Base-by-base conservation (phyloP, 2,113 vertebrate species). In the Microtus pennsylvanicus region DNA sequence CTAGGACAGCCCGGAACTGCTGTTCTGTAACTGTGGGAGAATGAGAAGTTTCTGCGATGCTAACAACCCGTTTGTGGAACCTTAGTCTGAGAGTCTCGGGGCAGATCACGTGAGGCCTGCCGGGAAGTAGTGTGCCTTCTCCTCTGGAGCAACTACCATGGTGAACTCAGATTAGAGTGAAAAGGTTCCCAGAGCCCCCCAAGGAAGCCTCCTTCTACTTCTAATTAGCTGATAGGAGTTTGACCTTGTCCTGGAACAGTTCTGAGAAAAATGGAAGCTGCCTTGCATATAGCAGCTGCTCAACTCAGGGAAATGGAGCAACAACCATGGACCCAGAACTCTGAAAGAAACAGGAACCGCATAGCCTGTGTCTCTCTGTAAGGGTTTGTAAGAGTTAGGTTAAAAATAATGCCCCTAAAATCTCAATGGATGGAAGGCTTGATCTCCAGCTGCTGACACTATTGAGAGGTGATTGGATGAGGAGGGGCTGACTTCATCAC, bases 271-370 rank as follows among this genome's bases (percentile, higher is more conserved):
- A 28, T 7, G 8, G 47, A 55, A 38, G 58, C 19, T 19, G 33
- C 1, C 0, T 0, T 1, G 0, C 8, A 0, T 26, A 78, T 30
- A 74, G 45, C 83, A 87, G 50, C 72, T 42, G 17, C 42, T 77
- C 21, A 10, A 9, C 26, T 24, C 19, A 61, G 75, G 50, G 58
- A 78, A 12, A 35, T 1, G 14, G 63, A 33, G 38, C 0, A 0
- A 72, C 5, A 10, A 4, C 10, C 55, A 9, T 45, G 45, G 45
- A 45, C 45, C 45, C 45, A 45, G 45, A 45, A 45, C 45, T 45
- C 45, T 45, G 4, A 45, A 45, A 45, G 5, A 45, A 45, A 45
- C 45, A 45, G 45, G 45, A 45, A 45, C 45, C 5, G 5, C 45
- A 5, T 45, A 45, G 45, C 45, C 45, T 45, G 45, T 45, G 45